Base-by-base conservation (phyloP, 2,113 vertebrate species). In the Vicugna pacos region DNA sequence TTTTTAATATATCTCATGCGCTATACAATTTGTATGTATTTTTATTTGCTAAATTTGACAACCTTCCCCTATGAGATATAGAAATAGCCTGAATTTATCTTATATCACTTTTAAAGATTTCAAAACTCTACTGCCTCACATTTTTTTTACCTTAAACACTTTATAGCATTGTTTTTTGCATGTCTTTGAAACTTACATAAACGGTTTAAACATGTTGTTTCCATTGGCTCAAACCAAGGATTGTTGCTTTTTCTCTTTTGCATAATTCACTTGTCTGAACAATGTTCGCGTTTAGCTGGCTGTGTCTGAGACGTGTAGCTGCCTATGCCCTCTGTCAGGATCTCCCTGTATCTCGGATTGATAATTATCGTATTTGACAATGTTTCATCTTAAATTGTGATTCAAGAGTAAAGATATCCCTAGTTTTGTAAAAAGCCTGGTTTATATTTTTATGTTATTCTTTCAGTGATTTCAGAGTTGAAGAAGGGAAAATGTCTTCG, bases 11-110 rank as follows among this genome's bases (percentile, higher is more conserved):
- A 69, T 28, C 54, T 84, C 56, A 52, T 84, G n/a, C 5, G 11
- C 42, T 67, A 58, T 22, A 13, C 26, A 85, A 67, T 89, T 58
- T 20, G 26, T 73, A 93, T 80, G 32, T 46, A 92, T 70, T 70
- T 96, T 54, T 83, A 28, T 92, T 94, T 89, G 9, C 76, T 96
- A 77, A 94, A 64, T 89, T 14, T 72, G 48, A 76, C 50, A 65
- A 70, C 2, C 16, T 73, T 60, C 28, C 9, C 12, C n/a, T 48
- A 26, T 13, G 4, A 80, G 19, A 19, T 75, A 72, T 73, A 85
- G 26, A 79, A 82, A 94, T 38, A 88, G 12, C 54, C 70, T 58
- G 22, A 58, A 32, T 76, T 91, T 84, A 35, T 20, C 62, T 85
- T 73, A 16, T 62, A 58, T 70, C 13, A 65, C 70, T 72, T 32